Conservation (phyloP, 1,140 invertebrate species). For the Cyphomyrmex costatus region DNA sequence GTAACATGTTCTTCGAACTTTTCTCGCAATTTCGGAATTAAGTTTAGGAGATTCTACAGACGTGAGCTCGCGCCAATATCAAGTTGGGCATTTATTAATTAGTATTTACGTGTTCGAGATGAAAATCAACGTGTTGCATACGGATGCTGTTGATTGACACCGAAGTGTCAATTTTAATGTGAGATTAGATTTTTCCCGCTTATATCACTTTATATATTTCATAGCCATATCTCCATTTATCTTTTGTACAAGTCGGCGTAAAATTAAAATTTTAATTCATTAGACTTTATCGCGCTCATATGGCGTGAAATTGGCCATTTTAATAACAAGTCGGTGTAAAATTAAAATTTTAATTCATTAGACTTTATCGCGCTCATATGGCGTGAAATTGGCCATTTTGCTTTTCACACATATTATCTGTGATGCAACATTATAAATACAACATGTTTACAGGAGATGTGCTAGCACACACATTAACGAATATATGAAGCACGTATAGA, state of each 20-base stretch:
- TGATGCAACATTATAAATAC: too few species aligned
- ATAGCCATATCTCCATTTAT: not conserved
- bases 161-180: slow-evolving; percentile 11
- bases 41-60: slow-evolving; percentile 16
- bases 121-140: not conserved
- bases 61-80: not conserved
- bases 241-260: too few species aligned
- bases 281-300: not conserved
- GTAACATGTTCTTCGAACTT: not conserved
- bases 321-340: not conserved
- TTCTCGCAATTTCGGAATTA: not conserved
- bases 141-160: not conserved
- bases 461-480: too few species aligned
- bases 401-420: too few species aligned
- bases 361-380: not conserved
- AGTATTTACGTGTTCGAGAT: slow-evolving; percentile 27
- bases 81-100: slow-evolving; percentile 6
- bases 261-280: not conserved
- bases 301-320: not conserved
- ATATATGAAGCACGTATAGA: too few species aligned
- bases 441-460: too few species aligned
- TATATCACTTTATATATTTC: not conserved
- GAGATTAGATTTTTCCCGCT: not conserved
- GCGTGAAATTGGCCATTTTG: not conserved
- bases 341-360: not conserved